A percentile compares a stretch with the other conserved stretches of the same genome.
phyloP scores from a whole-genome alignment of 2,113 vertebrate species.

The Callorhinus ursinus region DNA sequence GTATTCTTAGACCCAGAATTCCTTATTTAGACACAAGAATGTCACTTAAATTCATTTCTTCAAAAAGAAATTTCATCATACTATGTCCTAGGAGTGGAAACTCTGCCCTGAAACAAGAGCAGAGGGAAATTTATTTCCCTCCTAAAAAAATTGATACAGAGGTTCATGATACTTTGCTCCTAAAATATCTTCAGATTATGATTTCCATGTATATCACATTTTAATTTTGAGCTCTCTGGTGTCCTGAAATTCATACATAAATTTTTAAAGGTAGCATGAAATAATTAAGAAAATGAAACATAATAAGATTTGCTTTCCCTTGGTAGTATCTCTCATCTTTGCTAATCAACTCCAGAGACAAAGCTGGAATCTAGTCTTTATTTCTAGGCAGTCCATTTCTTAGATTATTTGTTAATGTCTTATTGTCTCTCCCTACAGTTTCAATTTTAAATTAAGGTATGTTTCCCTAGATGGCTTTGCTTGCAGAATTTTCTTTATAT shows the following conservation, averaged over 20 bases:
- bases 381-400: neutral
- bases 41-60: neutral
- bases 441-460: conserved; percentile 14
- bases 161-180: neutral
- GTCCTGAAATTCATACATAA: neutral
- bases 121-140: neutral
- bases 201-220: neutral
- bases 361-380: neutral
- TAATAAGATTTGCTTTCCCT: neutral
- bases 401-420: neutral
- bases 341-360: neutral
- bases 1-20: neutral
- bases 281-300: neutral
- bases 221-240: conserved; percentile 22
- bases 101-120: neutral
- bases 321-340: neutral
- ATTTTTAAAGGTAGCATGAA: neutral
- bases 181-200: neutral
- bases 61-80: neutral
- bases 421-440: neutral
- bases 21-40: neutral
- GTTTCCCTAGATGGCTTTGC: neutral
- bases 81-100: neutral
- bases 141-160: neutral
- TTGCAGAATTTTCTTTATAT: neutral